Evolutionary conservation across 2,888 invertebrate genomes (phyloP), one percentile per base, ranked within the genome.

Genomic region (Alcis repandata): DNA sequence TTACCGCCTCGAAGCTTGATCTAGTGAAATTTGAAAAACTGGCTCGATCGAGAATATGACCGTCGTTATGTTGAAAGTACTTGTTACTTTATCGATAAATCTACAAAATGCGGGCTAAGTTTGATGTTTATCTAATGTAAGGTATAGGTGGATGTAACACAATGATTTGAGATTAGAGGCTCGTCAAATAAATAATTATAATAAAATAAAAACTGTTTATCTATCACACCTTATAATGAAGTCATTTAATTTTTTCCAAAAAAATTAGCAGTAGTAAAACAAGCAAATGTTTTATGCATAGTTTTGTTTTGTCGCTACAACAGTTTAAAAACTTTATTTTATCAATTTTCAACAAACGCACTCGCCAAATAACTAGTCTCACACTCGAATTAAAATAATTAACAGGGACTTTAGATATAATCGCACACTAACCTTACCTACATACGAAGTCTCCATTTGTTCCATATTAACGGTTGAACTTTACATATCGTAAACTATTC

Each of bases 1-100:
- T 43, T 54, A 17, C 40, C 15, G n/a, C 60, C 59, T 64, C 59
- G 27, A 45, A 33, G 19, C 27, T 56, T 27, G 54, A 62, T 67
- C 52, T 54, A 68, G 69, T 68, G 65, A 69, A 70, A 70, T 65
- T 72, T 67, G 65, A 68, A 69, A 70, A 69, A 69, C 68, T 67
- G 48, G 63, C 54, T 43, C 45, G 45, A 19, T 10, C 10, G 40
- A 3, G 41, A 56, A 45, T 59, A 59, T 60, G 45, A 45, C 60
- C 51, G 56, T 52, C 51, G 54, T 56, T 56, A 40, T 38, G 49
- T 49, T 56, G 53, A 53, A 41, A 54, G 46, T 36, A 7, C 33
- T 46, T 43, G 43, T 51, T 43, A 45, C 56, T 46, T 46, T 45
- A 43, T 36, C 43, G 43, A 59, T 54, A 54, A 49, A 48, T 22